These are phyloP conservation scores for Apodemia zela DNA, from an alignment of 2,888 invertebrate genomes.

Conservation along the genomic window DNA sequence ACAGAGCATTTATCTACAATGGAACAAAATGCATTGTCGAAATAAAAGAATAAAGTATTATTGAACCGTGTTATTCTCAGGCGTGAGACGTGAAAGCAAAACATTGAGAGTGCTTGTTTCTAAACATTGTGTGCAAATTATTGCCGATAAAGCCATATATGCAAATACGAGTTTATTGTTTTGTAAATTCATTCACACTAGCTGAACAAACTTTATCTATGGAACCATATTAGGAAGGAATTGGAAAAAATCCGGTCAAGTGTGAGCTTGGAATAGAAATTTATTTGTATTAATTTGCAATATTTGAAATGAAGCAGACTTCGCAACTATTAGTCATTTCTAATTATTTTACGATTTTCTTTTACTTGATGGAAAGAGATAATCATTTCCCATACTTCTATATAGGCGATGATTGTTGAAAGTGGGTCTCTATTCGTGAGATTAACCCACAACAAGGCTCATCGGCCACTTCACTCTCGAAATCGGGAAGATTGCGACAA, in stretches of 20 bases:
- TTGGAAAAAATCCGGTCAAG: neutral
- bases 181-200: conserved; percentile 35
- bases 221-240: conserved; percentile 18
- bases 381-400: too few species aligned
- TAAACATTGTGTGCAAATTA: conserved; percentile 72
- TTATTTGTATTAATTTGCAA: too few species aligned
- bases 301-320: too few species aligned
- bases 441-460: too few species aligned
- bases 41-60: conserved; percentile 42
- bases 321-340: too few species aligned
- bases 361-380: too few species aligned
- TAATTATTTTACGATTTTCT: too few species aligned
- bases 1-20: conserved; percentile 9
- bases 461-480: too few species aligned
- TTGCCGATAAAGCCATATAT: conserved; percentile 60
- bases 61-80: conserved; percentile 51
- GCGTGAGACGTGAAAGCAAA: conserved; percentile 52
- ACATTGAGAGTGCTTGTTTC: conserved; percentile 57
- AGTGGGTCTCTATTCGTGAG: too few species aligned
- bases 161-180: conserved; percentile 36
- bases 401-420: too few species aligned
- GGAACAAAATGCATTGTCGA: conserved; percentile 27
- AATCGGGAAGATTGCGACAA: too few species aligned
- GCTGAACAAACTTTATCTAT: conserved; percentile 18
- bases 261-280: neutral